Evolutionary conservation across 2,797 vertebrate genomes (phyloP).

Genomic region (Dryobates pubescens): DNA sequence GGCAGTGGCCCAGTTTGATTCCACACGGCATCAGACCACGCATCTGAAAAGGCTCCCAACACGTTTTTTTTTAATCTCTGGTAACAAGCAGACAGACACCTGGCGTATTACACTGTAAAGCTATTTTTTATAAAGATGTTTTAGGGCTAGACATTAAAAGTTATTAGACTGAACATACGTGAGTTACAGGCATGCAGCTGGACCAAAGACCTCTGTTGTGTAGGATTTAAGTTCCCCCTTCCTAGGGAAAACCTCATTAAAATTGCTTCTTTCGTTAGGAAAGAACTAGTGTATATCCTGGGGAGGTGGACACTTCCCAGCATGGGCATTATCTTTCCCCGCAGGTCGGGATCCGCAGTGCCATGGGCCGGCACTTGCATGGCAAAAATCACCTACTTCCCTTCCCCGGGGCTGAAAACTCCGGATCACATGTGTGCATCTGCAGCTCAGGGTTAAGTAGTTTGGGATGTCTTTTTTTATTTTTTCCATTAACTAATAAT

Average conservation of each 20-base stretch:
- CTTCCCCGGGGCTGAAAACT: background rate
- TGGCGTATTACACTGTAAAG: constrained; percentile 79
- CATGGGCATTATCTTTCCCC: background rate
- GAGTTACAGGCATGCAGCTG: constrained; percentile 78
- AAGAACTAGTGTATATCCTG: constrained; percentile 4
- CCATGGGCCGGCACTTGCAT: background rate
- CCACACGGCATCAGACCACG: background rate
- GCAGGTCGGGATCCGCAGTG: background rate
- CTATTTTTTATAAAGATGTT: constrained; percentile 83
- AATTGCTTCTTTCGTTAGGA: constrained; percentile 61
- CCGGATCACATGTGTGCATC: background rate
- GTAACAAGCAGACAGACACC: constrained; percentile 79
- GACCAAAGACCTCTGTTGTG: constrained; percentile 65
- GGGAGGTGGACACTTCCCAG: background rate
- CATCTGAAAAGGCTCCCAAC: constrained; percentile 67
- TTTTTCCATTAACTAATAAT: background rate
- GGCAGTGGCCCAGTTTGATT: background rate
- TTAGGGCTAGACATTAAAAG: constrained; percentile 83
- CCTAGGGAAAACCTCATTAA: constrained; percentile 49
- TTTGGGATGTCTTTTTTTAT: background rate
- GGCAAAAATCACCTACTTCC: background rate
- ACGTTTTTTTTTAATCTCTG: constrained; percentile 75
- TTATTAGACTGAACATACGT: constrained; percentile 79
- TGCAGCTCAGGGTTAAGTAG: background rate
- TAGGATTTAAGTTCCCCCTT: background rate